Evolutionary conservation across 2,888 invertebrate species (phyloP).

Genomic region (Machimus rusticus): DNA sequence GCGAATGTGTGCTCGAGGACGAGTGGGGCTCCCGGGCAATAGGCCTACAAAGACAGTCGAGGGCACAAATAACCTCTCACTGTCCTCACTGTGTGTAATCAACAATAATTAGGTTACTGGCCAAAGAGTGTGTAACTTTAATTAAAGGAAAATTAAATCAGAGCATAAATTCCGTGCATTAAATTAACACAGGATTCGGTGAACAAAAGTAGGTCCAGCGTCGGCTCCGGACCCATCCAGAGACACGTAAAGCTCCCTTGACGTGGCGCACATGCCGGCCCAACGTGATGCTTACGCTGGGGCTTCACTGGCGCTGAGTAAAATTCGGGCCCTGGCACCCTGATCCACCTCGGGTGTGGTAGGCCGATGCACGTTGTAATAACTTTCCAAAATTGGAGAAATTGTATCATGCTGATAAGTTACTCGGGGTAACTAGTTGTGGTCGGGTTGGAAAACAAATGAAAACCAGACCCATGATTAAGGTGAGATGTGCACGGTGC

Average conservation of each 20-base stretch:
- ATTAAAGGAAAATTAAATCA: slow-evolving; percentile 40
- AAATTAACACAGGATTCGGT: slow-evolving; percentile 15
- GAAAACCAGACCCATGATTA: slow-evolving; percentile 37
- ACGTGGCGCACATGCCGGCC: neutral
- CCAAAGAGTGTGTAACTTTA: slow-evolving; percentile 39
- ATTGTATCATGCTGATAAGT: slow-evolving; percentile 32
- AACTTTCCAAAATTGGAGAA: slow-evolving; percentile 36
- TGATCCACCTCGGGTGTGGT: neutral
- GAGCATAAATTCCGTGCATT: slow-evolving; percentile 38
- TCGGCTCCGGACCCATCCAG: neutral
- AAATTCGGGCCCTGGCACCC: neutral
- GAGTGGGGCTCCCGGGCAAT: neutral
- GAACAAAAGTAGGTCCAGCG: slow-evolving; percentile 7
- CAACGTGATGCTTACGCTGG: neutral
- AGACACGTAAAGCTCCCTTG: neutral
- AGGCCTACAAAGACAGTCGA: neutral
- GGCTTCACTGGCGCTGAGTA: neutral
- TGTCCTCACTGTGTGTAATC: slow-evolving; percentile 23
- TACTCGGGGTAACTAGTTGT: slow-evolving; percentile 26
- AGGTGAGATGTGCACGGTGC: slow-evolving; percentile 17
- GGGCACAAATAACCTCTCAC: neutral
- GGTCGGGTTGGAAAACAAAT: slow-evolving; percentile 22
- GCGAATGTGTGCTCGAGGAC: neutral
- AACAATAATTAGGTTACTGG: slow-evolving; percentile 39
- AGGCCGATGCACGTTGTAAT: neutral